Conservation (phyloP, 2,888 invertebrate genomes). For the Callosobruchus maculatus region DNA sequence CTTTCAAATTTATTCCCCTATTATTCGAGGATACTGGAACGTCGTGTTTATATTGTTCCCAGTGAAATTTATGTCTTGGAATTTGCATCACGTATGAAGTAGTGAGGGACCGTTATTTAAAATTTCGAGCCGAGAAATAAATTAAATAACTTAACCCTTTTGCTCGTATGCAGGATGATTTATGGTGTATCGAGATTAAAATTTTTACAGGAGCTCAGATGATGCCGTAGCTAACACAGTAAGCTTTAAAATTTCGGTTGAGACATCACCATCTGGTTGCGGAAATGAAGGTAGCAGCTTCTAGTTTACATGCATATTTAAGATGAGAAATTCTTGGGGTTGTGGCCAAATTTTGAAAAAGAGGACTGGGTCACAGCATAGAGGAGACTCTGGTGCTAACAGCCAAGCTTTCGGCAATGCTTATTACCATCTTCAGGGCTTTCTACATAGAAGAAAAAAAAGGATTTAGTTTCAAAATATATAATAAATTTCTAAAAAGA, state of each 20-base stretch:
- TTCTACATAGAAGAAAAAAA: no score
- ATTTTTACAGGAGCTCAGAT: background rate
- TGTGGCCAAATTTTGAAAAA: no score
- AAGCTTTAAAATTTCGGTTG: background rate
- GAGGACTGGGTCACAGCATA: no score
- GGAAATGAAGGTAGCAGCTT: background rate
- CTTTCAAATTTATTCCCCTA: conserved; percentile 22
- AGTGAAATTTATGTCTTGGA: conserved; percentile 13
- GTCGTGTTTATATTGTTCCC: conserved; percentile 26
- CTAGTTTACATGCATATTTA: no score
- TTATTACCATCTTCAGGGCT: no score
- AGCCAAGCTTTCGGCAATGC: no score
- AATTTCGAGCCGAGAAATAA: conserved; percentile 7
- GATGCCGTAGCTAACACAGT: background rate
- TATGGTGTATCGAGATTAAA: background rate
- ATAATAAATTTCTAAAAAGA: no score
- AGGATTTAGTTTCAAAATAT: no score
- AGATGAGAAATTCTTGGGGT: no score
- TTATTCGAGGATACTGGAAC: conserved; percentile 24
- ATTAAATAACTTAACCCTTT: conserved; percentile 5
- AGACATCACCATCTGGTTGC: background rate
- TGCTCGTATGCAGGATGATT: background rate
- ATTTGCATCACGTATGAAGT: conserved; percentile 13
- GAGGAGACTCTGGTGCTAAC: no score
- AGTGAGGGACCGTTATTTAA: conserved; percentile 7